Evolutionary conservation across 2,888 invertebrate genomes (phyloP).

Genomic region (Bugula neritina): DNA sequence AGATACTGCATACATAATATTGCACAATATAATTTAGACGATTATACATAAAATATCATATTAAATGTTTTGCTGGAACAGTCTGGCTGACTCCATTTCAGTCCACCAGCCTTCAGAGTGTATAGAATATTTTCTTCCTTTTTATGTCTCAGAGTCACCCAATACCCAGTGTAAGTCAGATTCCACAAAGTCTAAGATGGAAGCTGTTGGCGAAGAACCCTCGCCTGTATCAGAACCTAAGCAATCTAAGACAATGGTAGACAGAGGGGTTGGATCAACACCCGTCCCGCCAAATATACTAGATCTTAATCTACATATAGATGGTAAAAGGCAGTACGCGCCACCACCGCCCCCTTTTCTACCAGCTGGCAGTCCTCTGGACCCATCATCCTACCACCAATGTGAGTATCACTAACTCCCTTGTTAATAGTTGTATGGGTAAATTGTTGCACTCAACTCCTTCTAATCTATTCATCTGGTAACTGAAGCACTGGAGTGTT

Average conservation of each 20-base stretch:
- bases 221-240: background rate
- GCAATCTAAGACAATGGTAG: background rate
- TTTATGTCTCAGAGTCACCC: background rate
- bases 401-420: background rate
- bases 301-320: background rate
- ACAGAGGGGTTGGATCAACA: conserved; percentile 9
- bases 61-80: too few relatives aligned
- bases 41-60: too few relatives aligned
- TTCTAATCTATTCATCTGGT: too few relatives aligned
- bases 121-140: too few relatives aligned
- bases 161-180: background rate
- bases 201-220: conserved; percentile 16
- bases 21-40: too few relatives aligned
- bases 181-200: background rate
- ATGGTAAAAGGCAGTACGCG: background rate
- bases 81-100: too few relatives aligned
- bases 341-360: conserved; percentile 1
- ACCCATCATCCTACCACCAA: conserved; percentile 9
- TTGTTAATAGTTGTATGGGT: too few relatives aligned
- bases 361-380: conserved; percentile 19
- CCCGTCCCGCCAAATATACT: background rate
- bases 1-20: too few relatives aligned
- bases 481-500: too few relatives aligned
- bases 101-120: too few relatives aligned
- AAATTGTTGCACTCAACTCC: background rate